These are phyloP conservation scores for Corythoichthys haematopterus DNA, from an alignment of 2,113 vertebrate genomes.

Conservation along the genomic window DNA sequence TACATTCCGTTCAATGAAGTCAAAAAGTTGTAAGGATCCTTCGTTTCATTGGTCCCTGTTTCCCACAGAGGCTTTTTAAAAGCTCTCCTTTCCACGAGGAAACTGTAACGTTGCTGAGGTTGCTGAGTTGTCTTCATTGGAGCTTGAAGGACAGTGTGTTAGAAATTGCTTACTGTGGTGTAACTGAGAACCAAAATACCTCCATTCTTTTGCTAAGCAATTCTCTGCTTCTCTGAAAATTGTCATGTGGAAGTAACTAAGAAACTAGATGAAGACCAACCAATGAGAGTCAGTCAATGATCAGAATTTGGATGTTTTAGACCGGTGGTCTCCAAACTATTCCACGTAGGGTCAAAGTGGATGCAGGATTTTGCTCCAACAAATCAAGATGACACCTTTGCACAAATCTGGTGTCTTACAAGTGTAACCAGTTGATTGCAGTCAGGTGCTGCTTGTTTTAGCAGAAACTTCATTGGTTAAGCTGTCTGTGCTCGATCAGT, in stretches of 20 bases:
- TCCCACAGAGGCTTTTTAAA: background rate
- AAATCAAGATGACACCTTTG: no score
- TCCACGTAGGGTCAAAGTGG: no score
- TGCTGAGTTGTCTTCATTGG: background rate
- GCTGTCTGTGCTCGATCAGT: no score
- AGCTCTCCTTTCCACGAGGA: background rate
- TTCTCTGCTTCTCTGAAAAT: slow-evolving; percentile 15
- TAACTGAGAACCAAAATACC: slow-evolving; percentile 6
- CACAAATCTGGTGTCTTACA: no score
- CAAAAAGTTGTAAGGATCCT: background rate
- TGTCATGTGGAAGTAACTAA: slow-evolving; percentile 25
- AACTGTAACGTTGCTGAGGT: background rate
- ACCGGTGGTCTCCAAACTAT: no score
- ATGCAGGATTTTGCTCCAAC: no score
- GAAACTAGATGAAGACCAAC: slow-evolving; percentile 15
- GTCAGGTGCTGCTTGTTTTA: no score
- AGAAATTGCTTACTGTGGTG: background rate
- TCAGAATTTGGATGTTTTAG: slow-evolving; percentile 19
- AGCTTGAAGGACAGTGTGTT: background rate
- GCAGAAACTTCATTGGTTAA: no score
- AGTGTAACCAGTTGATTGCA: no score
- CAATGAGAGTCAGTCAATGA: slow-evolving; percentile 30
- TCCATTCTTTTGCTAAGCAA: slow-evolving; percentile 3
- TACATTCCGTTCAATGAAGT: background rate
- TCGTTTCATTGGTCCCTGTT: background rate